Conservation (phyloP, 2,113 vertebrate genomes). For the Lagopus muta region DNA sequence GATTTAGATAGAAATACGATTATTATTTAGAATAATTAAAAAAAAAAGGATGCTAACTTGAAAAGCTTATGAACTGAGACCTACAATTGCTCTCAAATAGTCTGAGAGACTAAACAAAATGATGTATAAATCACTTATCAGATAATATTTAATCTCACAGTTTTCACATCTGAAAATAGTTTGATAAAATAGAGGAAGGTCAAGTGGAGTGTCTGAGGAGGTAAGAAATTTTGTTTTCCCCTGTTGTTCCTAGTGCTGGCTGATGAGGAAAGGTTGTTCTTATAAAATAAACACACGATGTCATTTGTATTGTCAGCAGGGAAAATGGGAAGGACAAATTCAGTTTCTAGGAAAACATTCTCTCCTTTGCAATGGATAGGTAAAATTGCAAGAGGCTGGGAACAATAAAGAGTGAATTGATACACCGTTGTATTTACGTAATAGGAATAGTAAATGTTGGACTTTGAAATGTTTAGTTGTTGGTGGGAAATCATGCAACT, state of each 20-base stretch:
- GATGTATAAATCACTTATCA: neutral
- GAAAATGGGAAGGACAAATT: neutral
- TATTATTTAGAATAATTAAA: neutral
- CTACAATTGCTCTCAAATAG: neutral
- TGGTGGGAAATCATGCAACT: constrained; percentile 48
- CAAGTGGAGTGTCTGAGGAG: neutral
- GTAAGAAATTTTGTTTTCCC: neutral
- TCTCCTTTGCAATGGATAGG: neutral
- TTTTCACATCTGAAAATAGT: neutral
- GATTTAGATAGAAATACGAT: neutral
- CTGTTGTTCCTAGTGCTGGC: neutral
- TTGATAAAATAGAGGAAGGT: neutral
- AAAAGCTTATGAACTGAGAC: neutral
- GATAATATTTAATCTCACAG: neutral
- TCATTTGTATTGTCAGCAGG: neutral
- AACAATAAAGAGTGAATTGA: neutral
- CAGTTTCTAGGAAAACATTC: neutral
- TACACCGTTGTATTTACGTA: constrained; percentile 11
- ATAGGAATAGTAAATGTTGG: neutral
- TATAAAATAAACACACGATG: neutral
- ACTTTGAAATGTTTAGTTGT: constrained; percentile 2
- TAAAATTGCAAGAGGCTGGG: neutral
- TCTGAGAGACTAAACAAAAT: neutral
- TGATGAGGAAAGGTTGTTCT: neutral
- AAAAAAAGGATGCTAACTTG: neutral